Base-by-base conservation (phyloP, 2,113 vertebrate genomes). In the Microcebus ravelobensis region DNA sequence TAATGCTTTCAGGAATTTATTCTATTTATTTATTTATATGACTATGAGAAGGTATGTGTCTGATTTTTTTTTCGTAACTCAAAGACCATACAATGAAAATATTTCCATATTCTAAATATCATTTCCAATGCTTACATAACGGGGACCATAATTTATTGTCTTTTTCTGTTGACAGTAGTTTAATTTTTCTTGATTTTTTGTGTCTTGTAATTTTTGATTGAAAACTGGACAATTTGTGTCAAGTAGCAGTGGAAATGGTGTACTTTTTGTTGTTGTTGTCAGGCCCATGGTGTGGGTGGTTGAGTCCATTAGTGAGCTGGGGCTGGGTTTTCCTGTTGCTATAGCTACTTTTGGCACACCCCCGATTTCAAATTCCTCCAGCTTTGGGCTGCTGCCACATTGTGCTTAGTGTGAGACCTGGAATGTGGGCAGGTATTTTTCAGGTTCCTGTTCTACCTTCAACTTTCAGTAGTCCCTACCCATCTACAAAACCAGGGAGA, bases 151-250 rank as follows among this genome's bases (percentile, higher is more conserved):
- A 29, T 61, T 81, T 63, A 67, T 45, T 80, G 14, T 7, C 29
- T 92, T 92, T 96, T 74, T 61, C 48, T 85, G 17, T 81, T 94
- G 65, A 81, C 48, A 61, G 27, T 80, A 17, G 10, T 45, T 91
- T 91, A 63, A 11, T 57, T 36, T 84, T 65, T 57, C 42, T 29
- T 31, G 14, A 21, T 74, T 84, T 73, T 81, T 27, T 85, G 8
- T 59, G 36, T 74, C 65, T 90, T 25, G 3, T 50, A 71, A 34
- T n/a, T 82, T 90, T 95, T 80, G 12, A 34, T 85, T 63, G 59
- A 76, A 89, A 86, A 1, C 50, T 68, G 36, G 39, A 18, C 57
- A 71, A 57, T 76, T 90, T 92, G 14, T 70, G 12, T 74, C n/a
- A 31, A 71, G 21, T 0, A n/a, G 27, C 11, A 59, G 20, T 48